Percentiles rank a stretch among this genome's conserved stretches.
phyloP scores from a whole-genome alignment of 2,113 vertebrate species.

The Setophaga coronata region DNA sequence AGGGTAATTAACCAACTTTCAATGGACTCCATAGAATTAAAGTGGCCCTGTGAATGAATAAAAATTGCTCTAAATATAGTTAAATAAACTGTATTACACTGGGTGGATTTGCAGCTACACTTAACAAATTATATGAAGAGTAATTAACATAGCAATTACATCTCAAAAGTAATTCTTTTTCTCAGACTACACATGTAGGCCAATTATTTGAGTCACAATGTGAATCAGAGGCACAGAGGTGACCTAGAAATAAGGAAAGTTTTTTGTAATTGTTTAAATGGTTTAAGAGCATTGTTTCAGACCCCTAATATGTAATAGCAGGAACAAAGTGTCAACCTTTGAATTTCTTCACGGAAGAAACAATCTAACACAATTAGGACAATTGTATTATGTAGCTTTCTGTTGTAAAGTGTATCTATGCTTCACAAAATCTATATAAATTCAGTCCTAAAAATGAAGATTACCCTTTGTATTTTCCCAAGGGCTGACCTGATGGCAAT shows the following conservation, averaged over 20 bases:
- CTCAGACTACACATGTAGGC: neutral
- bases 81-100: neutral
- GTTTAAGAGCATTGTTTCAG: neutral
- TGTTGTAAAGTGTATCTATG: neutral
- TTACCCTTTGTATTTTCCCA: neutral
- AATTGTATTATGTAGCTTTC: neutral
- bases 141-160: slow-evolving; percentile 27
- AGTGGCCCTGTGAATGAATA: neutral
- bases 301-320: neutral
- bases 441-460: neutral
- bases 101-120: neutral
- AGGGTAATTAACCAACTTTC: neutral
- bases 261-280: neutral
- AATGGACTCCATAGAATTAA: neutral
- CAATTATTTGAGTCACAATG: neutral
- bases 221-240: neutral
- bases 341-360: neutral
- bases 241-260: neutral
- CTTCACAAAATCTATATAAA: neutral
- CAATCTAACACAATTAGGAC: neutral
- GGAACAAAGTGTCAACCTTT: neutral
- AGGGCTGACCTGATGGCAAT: neutral
- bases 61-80: neutral
- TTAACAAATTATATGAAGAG: neutral
- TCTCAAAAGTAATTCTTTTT: neutral